Evolutionary conservation across 2,888 invertebrate genomes (phyloP).

Genomic region (Camponotus fellah): DNA sequence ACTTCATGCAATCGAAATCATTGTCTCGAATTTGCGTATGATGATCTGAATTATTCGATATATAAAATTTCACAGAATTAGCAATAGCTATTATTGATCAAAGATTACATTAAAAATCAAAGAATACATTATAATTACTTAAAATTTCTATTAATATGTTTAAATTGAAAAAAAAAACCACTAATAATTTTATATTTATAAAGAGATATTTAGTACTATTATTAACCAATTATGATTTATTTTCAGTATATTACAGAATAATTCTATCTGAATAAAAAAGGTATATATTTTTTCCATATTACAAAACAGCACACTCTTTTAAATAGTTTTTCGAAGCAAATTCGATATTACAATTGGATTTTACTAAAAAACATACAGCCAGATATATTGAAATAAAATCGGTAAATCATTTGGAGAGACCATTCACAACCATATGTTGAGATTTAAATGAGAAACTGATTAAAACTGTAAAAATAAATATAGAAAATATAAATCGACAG

Average conservation of each 20-base stretch:
- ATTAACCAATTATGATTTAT: background rate
- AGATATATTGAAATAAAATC: conserved; percentile 10
- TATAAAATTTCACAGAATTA: background rate
- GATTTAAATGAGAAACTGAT: conserved; percentile 2
- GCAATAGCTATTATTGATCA: background rate
- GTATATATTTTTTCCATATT: background rate
- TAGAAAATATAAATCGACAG: background rate
- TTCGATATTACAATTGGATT: conserved; percentile 11
- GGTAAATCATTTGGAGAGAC: background rate
- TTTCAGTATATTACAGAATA: background rate
- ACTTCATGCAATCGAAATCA: background rate
- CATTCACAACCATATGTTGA: background rate
- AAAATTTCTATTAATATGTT: background rate
- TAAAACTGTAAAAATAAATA: background rate
- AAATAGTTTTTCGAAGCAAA: conserved; percentile 7
- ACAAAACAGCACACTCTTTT: background rate
- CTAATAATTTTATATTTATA: background rate
- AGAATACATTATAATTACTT: background rate
- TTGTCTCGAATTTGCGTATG: background rate
- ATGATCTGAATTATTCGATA: background rate
- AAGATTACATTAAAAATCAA: background rate
- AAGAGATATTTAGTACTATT: background rate
- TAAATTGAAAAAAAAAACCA: background rate
- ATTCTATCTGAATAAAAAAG: background rate
- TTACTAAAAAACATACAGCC: conserved; percentile 14